Percentiles rank a stretch among this genome's conserved stretches.
phyloP scores from a whole-genome alignment of 2,113 vertebrate genomes.

The Parus major region DNA sequence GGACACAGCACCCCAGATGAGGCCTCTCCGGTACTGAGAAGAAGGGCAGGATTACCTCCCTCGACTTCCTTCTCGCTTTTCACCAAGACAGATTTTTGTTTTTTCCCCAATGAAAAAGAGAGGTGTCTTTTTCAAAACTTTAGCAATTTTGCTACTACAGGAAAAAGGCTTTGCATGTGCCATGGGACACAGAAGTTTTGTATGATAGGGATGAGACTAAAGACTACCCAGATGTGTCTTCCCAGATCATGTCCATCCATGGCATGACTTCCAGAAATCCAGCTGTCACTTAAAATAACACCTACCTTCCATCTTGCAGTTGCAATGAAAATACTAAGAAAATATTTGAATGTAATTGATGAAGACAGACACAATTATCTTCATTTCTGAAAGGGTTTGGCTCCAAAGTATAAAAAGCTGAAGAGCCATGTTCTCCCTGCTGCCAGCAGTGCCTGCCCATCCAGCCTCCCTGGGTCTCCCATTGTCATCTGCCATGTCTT shows the following conservation, averaged over 20 bases:
- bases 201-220: background rate
- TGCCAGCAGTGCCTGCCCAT: background rate
- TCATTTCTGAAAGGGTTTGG: background rate
- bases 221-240: background rate
- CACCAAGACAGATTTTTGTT: background rate
- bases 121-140: background rate
- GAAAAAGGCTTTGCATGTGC: background rate
- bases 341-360: background rate
- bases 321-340: background rate
- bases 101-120: background rate
- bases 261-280: background rate
- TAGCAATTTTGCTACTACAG: background rate
- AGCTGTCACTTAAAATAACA: background rate
- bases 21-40: background rate
- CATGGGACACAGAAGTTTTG: background rate
- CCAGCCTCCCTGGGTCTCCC: background rate
- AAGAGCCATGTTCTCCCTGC: background rate
- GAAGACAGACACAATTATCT: background rate
- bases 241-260: background rate
- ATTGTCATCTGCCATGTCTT: background rate
- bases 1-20: background rate
- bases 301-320: background rate
- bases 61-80: background rate
- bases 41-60: background rate
- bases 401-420: background rate